These are phyloP conservation scores for Alloscopus bannaensis DNA, from an alignment of 2,888 invertebrate genomes.

Conservation along the genomic window DNA sequence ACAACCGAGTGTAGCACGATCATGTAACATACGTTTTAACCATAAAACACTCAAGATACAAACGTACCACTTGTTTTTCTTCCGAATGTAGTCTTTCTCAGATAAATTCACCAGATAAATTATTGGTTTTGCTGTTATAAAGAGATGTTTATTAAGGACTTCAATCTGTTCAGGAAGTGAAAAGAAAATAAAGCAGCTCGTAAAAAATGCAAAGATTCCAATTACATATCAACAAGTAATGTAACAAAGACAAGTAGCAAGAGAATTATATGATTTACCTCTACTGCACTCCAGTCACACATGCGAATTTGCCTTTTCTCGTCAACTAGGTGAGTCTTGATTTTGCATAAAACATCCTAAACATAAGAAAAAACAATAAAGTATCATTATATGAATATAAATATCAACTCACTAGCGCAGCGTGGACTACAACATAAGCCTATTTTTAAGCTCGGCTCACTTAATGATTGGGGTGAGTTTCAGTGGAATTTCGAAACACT, in stretches of 20 bases:
- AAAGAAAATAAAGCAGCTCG: too few relatives aligned
- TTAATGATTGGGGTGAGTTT: too few relatives aligned
- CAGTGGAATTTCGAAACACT: too few relatives aligned
- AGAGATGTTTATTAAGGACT: conserved; percentile 95
- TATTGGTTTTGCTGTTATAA: conserved; percentile 97
- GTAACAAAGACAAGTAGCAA: too few relatives aligned
- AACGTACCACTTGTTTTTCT: conserved; percentile 97
- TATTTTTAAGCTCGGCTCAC: too few relatives aligned
- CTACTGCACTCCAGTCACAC: conserved; percentile 93
- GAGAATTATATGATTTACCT: too few relatives aligned
- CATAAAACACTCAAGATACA: neutral
- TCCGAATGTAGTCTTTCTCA: conserved; percentile 98
- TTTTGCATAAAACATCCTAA: conserved; percentile 90
- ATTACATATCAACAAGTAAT: too few relatives aligned
- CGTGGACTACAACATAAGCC: too few relatives aligned
- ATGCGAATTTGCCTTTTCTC: conserved; percentile 96
- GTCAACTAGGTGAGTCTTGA: conserved; percentile 88
- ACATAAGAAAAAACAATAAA: conserved; percentile 69
- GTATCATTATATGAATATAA: too few relatives aligned
- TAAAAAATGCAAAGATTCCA: too few relatives aligned
- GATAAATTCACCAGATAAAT: conserved; percentile 98
- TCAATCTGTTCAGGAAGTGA: conserved; percentile 85
- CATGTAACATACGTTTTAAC: conserved; percentile 13
- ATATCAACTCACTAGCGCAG: too few relatives aligned
- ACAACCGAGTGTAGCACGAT: neutral